These are phyloP conservation scores for Aplochiton taeniatus DNA, from an alignment of 2,797 vertebrate genomes.

Conservation along the genomic window DNA sequence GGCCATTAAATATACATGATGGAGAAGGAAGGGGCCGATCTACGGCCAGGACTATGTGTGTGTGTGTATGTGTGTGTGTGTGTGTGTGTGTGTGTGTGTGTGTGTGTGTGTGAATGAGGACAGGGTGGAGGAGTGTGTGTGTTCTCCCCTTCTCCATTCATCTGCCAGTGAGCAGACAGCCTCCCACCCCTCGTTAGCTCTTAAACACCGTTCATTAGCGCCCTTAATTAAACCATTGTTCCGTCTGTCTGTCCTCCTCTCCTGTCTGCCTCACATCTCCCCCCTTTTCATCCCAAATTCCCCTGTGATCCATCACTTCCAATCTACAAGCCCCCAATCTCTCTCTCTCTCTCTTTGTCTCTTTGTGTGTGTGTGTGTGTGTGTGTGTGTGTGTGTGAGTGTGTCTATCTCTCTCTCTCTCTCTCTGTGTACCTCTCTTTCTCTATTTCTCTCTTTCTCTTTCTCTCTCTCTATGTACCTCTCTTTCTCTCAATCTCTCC, in stretches of 20 bases:
- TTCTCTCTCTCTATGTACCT: not conserved
- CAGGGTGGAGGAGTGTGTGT: not conserved
- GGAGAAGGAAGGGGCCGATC: not conserved
- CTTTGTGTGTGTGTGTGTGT: conserved; percentile 18
- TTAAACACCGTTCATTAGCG: conserved; percentile 86
- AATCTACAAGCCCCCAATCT: conserved; percentile 18
- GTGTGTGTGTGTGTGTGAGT: not conserved
- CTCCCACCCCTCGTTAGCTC: conserved; percentile 87
- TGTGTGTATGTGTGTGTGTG: conserved; percentile 3
- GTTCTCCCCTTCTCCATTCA: conserved; percentile 65
- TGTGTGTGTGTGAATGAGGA: conserved; percentile 1
- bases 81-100: conserved; percentile 3
- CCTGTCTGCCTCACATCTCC: not conserved
- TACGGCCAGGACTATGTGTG: not conserved
- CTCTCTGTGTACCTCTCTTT: conserved; percentile 31
- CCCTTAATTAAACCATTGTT: conserved; percentile 83
- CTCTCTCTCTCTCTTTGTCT: conserved; percentile 59
- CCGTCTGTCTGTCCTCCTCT: conserved; percentile 42
- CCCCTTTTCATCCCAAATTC: not conserved
- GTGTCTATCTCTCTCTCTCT: conserved; percentile 22
- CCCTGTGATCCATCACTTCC: conserved; percentile 24
- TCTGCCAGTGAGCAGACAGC: conserved; percentile 76
- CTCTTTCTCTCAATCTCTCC: not conserved
- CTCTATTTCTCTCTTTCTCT: conserved; percentile 38
- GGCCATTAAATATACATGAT: conserved; percentile 20